Conservation (phyloP, 1,140 invertebrate species). For the Phymastichus coffea region DNA sequence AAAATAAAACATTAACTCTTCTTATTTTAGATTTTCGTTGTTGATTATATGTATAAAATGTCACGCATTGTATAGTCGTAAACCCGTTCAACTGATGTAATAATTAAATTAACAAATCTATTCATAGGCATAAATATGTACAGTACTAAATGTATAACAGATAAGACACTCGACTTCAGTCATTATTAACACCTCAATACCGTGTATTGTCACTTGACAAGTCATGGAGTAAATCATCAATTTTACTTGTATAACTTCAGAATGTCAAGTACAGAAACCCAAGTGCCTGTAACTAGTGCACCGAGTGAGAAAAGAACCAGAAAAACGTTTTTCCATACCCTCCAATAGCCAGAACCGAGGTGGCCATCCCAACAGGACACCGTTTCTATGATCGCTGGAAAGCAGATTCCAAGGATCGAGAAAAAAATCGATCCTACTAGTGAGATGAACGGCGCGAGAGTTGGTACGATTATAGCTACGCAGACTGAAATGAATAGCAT, state of each 20-base stretch:
- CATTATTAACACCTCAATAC: no score
- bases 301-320: conserved; percentile 64
- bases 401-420: conserved; percentile 71
- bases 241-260: conserved; percentile 52
- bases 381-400: conserved; percentile 78
- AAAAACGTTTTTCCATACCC: conserved; percentile 66
- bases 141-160: no score
- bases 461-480: conserved; percentile 72
- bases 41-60: no score
- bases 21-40: no score
- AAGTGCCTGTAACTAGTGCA: conserved; percentile 66
- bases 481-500: conserved; percentile 67
- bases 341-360: conserved; percentile 62
- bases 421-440: conserved; percentile 84
- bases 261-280: conserved; percentile 63
- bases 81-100: no score
- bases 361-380: conserved; percentile 63
- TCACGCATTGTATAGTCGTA: no score
- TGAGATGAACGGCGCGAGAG: conserved; percentile 82
- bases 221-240: no score
- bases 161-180: no score
- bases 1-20: no score
- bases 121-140: no score
- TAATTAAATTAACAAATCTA: no score
- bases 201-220: no score